Evolutionary conservation across 2,888 invertebrate species (phyloP).

Genomic region (Drosophila kanekoi): DNA sequence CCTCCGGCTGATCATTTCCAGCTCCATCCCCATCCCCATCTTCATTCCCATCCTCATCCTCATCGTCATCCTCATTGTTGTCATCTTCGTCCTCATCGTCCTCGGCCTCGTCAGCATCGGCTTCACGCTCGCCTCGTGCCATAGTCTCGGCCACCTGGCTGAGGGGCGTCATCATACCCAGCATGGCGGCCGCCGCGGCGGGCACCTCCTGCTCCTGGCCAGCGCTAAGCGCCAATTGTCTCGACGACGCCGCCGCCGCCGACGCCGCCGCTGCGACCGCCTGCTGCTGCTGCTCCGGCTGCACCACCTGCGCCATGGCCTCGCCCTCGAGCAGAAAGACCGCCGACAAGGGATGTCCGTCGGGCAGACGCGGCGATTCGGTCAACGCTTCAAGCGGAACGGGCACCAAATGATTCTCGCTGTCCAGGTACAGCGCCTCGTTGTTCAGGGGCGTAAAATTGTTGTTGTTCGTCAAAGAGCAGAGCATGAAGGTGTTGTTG

Average conservation of each 20-base stretch:
- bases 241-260: neutral
- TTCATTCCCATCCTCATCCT: constrained; percentile 5
- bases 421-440: constrained; percentile 84
- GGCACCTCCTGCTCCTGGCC: neutral
- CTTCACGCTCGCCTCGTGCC: neutral
- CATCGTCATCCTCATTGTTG: constrained; percentile 6
- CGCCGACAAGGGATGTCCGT: constrained; percentile 60
- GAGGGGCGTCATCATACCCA: constrained; percentile 52
- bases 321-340: constrained; percentile 58
- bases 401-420: constrained; percentile 79
- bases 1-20: too few relatives aligned
- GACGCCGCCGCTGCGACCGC: neutral
- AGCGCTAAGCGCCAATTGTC: neutral
- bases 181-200: constrained; percentile 24
- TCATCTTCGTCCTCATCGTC: neutral
- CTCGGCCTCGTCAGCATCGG: neutral
- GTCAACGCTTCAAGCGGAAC: constrained; percentile 74
- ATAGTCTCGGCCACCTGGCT: constrained; percentile 45
- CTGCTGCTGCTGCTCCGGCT: constrained; percentile 2
- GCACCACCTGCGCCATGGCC: constrained; percentile 52
- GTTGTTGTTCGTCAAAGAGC: constrained; percentile 88
- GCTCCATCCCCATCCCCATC: too few relatives aligned
- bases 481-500: constrained; percentile 89
- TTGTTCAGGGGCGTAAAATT: constrained; percentile 90
- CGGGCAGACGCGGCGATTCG: constrained; percentile 65